Evolutionary conservation across 2,113 vertebrate species (phyloP).

Genomic region (Riparia riparia): DNA sequence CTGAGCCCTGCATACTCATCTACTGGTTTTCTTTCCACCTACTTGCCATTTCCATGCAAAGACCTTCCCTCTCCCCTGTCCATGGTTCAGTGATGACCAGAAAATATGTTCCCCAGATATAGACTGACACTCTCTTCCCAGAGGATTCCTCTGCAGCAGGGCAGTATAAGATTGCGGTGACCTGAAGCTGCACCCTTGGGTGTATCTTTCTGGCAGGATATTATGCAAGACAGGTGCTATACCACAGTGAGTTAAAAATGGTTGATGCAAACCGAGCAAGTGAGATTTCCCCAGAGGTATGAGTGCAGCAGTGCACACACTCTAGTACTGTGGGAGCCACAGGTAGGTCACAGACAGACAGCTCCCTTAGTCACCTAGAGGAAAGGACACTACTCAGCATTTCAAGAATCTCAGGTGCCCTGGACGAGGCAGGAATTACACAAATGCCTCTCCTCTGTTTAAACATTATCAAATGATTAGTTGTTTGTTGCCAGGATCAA

Average conservation of each 20-base stretch:
- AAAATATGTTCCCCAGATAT: background rate
- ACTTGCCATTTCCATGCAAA: background rate
- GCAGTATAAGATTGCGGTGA: background rate
- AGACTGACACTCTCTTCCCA: fast-evolving
- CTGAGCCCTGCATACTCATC: fast-evolving
- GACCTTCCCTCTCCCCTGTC: background rate
- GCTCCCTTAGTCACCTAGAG: background rate
- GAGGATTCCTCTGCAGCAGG: background rate
- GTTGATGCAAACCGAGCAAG: background rate
- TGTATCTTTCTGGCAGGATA: conserved; percentile 5
- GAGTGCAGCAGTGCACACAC: background rate
- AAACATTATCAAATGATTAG: background rate
- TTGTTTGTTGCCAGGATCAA: background rate
- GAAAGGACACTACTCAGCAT: background rate
- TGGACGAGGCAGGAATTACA: background rate
- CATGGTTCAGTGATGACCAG: background rate
- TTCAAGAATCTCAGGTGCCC: background rate
- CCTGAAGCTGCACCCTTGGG: background rate
- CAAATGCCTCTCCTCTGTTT: background rate
- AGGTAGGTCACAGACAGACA: background rate
- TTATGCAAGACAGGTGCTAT: background rate
- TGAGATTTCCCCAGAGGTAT: background rate
- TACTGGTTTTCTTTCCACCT: fast-evolving
- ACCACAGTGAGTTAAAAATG: background rate
- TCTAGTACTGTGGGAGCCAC: background rate